A percentile compares a stretch with the other conserved stretches of the same genome.
These are phyloP conservation scores for Poeciliopsis gracilis DNA, from an alignment of 2,797 vertebrate genomes.

Conservation along the genomic window DNA sequence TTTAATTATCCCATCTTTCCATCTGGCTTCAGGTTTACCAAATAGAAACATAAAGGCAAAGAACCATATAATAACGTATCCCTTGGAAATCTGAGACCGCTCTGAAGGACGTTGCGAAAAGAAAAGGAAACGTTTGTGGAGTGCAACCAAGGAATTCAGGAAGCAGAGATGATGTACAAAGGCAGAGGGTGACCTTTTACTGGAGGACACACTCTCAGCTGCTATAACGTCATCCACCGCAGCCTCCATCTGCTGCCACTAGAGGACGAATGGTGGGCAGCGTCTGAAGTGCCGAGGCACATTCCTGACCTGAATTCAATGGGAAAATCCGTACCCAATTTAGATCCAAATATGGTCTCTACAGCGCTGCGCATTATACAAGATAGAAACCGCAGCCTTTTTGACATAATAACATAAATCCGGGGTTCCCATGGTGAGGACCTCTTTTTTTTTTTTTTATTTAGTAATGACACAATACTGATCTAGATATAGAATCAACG, in stretches of 20 bases:
- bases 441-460: background rate
- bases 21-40: background rate
- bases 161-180: constrained; percentile 68
- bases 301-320: constrained; percentile 50
- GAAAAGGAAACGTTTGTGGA: constrained; percentile 48
- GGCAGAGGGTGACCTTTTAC: constrained; percentile 81
- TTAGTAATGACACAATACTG: background rate
- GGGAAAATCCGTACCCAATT: constrained; percentile 35
- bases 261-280: constrained; percentile 54
- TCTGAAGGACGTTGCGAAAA: constrained; percentile 36
- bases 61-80: background rate
- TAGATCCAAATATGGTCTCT: constrained; percentile 13
- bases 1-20: background rate
- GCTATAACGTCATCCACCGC: constrained; percentile 75
- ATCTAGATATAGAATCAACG: constrained; percentile 6
- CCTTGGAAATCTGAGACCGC: constrained; percentile 53
- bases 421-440: background rate
- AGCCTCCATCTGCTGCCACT: constrained; percentile 49
- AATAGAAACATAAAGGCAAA: constrained; percentile 16
- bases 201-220: constrained; percentile 78
- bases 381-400: background rate
- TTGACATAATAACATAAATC: background rate
- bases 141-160: constrained; percentile 58
- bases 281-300: constrained; percentile 19
- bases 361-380: background rate